Percentiles rank a stretch among this genome's conserved stretches.
Conservation (phyloP, 1,140 invertebrate genomes). For the roundworm (Caenorhabditis elegans) region WBcel235 BX284603.4:9336001-9336500, state of each 20-base stretch:
- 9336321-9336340: constrained; percentile 23
- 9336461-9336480: not conserved
- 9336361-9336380: constrained; percentile 23
- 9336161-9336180: not conserved
- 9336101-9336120: too few species aligned
- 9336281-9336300: not conserved
- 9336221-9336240: too few species aligned
- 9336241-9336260: too few species aligned
- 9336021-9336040: too few species aligned
- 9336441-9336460: not conserved
- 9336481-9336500: not conserved
- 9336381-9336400: constrained; percentile 20
- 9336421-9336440: not conserved
- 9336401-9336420: not conserved
- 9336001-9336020: too few species aligned
- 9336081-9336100: too few species aligned
- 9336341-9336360: constrained; percentile 11
- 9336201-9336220: too few species aligned
- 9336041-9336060: too few species aligned
- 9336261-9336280: not conserved
- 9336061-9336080: too few species aligned
- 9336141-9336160: not conserved
- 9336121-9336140: too few species aligned
- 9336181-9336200: too few species aligned
- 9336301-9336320: constrained; percentile 26